Evolutionary conservation across 2,888 invertebrate species (phyloP).

Genomic region (Clunio marinus): DNA sequence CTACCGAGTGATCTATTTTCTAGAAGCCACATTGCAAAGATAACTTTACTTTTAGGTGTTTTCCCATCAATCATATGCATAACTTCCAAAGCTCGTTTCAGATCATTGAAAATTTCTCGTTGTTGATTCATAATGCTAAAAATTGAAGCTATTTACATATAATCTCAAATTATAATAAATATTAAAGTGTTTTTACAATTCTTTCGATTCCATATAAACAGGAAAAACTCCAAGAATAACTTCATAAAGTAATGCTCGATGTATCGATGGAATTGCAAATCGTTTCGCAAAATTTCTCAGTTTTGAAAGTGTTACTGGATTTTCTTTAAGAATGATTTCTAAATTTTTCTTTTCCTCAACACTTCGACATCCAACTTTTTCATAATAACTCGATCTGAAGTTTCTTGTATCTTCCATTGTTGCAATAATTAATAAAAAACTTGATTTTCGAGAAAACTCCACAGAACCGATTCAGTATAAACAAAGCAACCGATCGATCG

Average conservation of each 20-base stretch:
- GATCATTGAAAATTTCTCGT: constrained; percentile 68
- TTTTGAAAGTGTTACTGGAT: constrained; percentile 71
- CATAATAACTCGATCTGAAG: constrained; percentile 77
- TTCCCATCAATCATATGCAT: constrained; percentile 62
- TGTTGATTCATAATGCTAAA: constrained; percentile 68
- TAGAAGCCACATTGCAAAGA: constrained; percentile 76
- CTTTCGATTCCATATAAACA: constrained; percentile 27
- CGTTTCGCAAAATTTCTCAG: constrained; percentile 79
- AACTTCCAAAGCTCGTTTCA: constrained; percentile 64
- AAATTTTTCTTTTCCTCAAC: constrained; percentile 88
- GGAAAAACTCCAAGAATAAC: constrained; percentile 26
- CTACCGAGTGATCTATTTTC: constrained; percentile 63
- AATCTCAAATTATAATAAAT: no score
- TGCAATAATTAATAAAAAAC: no score
- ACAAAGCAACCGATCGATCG: no score
- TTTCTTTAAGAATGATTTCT: constrained; percentile 82
- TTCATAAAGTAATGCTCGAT: constrained; percentile 52
- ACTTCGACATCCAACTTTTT: constrained; percentile 83
- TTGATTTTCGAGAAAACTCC: no score
- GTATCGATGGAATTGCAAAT: constrained; percentile 76
- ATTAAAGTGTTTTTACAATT: constrained; percentile 23
- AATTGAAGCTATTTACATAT: no score
- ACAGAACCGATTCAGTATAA: no score
- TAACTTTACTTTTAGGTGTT: constrained; percentile 63
- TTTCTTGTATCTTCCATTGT: constrained; percentile 62